Conservation (phyloP, 2,888 invertebrate species). For the Drosophila lutescens region DNA sequence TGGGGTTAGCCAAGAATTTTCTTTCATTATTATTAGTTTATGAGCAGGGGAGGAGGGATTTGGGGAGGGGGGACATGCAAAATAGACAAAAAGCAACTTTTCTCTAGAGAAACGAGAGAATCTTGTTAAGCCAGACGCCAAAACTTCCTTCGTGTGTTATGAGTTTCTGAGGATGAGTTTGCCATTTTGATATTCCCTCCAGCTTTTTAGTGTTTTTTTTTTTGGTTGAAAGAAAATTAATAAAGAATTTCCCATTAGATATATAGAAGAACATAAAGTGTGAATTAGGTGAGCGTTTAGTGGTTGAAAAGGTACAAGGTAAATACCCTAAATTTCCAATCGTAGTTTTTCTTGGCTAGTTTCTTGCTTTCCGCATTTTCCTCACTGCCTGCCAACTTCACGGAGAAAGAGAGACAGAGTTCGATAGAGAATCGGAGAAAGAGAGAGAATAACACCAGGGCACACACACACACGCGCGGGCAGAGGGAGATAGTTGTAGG, state of each 20-base stretch:
- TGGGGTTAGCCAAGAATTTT: conserved; percentile 1
- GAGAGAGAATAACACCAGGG: conserved; percentile 29
- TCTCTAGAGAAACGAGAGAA: conserved; percentile 24
- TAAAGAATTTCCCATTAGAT: conserved; percentile 34
- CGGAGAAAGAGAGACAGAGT: conserved; percentile 34
- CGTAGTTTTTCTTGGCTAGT: conserved; percentile 85
- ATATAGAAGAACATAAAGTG: conserved; percentile 34
- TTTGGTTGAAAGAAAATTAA: conserved; percentile 34
- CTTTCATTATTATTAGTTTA: conserved; percentile 9
- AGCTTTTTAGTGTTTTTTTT: conserved; percentile 7
- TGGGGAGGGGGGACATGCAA: conserved; percentile 23
- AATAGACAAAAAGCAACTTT: conserved; percentile 30
- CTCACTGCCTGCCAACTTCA: conserved; percentile 83
- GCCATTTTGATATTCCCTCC: conserved; percentile 21
- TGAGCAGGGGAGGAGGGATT: background rate
- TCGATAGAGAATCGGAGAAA: conserved; percentile 34
- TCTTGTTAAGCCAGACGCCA: conserved; percentile 37
- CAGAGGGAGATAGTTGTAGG: conserved; percentile 32
- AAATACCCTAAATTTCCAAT: conserved; percentile 87
- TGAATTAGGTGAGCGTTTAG: conserved; percentile 35
- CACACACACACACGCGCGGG: conserved; percentile 37
- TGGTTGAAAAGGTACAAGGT: conserved; percentile 50
- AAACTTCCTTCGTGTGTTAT: conserved; percentile 29
- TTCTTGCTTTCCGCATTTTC: conserved; percentile 81
- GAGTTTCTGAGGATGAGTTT: conserved; percentile 31